Percentiles rank a stretch among this genome's conserved stretches.
phyloP scores from a whole-genome alignment of 1,140 invertebrate species.

The Charaxes varanes region DNA sequence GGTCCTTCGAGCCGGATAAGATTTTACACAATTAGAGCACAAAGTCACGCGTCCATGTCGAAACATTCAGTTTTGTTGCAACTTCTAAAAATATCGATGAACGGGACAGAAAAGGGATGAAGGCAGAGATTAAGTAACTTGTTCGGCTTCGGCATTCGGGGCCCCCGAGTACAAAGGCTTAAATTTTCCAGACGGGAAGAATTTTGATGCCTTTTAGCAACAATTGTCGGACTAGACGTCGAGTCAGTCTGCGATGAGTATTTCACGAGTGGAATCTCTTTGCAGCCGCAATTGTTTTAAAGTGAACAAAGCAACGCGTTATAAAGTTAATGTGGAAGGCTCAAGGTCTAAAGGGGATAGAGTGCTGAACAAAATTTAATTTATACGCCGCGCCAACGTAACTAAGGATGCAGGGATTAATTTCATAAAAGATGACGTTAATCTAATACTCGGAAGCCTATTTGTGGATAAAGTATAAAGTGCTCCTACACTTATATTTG shows the following conservation, averaged over 20 bases:
- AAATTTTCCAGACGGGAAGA: slow-evolving; percentile 46
- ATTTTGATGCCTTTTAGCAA: slow-evolving; percentile 42
- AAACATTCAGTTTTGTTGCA: slow-evolving; percentile 24
- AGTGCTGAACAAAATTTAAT: slow-evolving; percentile 36
- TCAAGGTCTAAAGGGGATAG: slow-evolving; percentile 34
- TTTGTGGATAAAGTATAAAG: slow-evolving; percentile 17
- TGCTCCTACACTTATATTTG: slow-evolving; percentile 12
- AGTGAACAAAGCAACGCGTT: slow-evolving; percentile 40
- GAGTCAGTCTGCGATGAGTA: slow-evolving; percentile 39
- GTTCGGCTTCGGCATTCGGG: slow-evolving; percentile 35
- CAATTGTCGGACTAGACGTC: slow-evolving; percentile 36
- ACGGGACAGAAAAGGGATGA: slow-evolving; percentile 40
- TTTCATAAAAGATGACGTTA: slow-evolving; percentile 25
- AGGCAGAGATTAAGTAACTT: slow-evolving; percentile 52
- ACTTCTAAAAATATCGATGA: slow-evolving; percentile 50
- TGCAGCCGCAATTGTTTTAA: slow-evolving; percentile 43
- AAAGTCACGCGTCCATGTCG: slow-evolving; percentile 3
- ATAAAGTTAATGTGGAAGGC: slow-evolving; percentile 39
- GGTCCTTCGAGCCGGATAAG: too few relatives aligned
- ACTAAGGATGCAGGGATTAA: slow-evolving; percentile 24
- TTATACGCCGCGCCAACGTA: slow-evolving; percentile 26
- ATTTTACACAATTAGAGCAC: too few relatives aligned
- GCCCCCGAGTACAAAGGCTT: slow-evolving; percentile 36
- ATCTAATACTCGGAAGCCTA: slow-evolving; percentile 21
- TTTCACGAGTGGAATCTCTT: slow-evolving; percentile 46